These are phyloP conservation scores for Phalacrocorax brasilianus DNA, from an alignment of 2,113 vertebrate species.

Conservation along the genomic window DNA sequence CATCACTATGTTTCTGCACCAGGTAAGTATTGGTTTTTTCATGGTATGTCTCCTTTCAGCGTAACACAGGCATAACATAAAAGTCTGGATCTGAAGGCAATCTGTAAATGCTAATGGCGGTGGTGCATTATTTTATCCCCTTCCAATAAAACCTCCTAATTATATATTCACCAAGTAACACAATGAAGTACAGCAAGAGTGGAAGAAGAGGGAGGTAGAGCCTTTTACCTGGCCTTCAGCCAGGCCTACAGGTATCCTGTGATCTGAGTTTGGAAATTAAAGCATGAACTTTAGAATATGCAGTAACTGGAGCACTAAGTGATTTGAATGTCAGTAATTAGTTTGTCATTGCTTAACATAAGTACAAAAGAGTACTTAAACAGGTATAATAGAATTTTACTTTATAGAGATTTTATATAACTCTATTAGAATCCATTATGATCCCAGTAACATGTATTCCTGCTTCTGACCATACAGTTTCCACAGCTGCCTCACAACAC, in stretches of 20 bases:
- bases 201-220: not conserved
- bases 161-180: constrained; percentile 18
- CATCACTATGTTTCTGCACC: not conserved
- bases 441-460: not conserved
- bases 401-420: not conserved
- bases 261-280: constrained; percentile 35
- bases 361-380: constrained; percentile 24
- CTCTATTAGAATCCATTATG: not conserved
- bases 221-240: not conserved
- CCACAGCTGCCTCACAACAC: not conserved
- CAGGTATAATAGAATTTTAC: not conserved
- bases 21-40: not conserved
- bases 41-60: not conserved
- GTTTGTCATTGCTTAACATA: not conserved
- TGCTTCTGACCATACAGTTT: not conserved
- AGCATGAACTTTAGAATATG: not conserved
- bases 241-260: constrained; percentile 2
- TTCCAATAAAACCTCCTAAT: not conserved
- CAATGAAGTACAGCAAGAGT: not conserved
- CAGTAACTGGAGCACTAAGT: constrained; percentile 10
- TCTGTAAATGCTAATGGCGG: not conserved
- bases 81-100: not conserved
- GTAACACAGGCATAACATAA: not conserved
- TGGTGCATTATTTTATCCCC: not conserved
- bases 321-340: constrained; percentile 42